Percentiles rank a stretch among this genome's conserved stretches.
These are phyloP conservation scores for Cephus runcator DNA, from an alignment of 2,888 invertebrate species.

Conservation along the genomic window DNA sequence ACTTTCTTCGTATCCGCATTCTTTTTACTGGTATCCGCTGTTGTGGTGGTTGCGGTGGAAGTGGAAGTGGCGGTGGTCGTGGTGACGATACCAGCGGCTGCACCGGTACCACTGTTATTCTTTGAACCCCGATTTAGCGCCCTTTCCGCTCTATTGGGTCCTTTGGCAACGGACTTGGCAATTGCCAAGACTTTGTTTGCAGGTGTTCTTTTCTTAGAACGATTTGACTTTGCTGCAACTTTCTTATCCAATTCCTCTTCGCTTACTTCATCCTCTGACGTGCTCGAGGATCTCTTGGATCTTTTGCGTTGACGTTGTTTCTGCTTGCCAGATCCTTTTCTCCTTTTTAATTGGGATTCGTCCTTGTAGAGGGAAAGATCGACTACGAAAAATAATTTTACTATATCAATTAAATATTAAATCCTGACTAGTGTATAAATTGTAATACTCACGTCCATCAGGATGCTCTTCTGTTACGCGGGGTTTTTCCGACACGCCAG, in stretches of 20 bases:
- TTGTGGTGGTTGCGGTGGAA: slow-evolving; percentile 23
- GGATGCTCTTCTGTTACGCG: slow-evolving; percentile 84
- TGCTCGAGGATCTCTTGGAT: slow-evolving; percentile 42
- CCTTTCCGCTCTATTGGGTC: slow-evolving; percentile 59
- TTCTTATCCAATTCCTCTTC: slow-evolving; percentile 50
- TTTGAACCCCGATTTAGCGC: slow-evolving; percentile 54
- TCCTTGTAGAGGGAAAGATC: slow-evolving; percentile 86
- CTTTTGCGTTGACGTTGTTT: slow-evolving; percentile 56
- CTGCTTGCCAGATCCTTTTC: slow-evolving; percentile 63
- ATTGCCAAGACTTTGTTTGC: slow-evolving; percentile 52
- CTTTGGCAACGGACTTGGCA: slow-evolving; percentile 56
- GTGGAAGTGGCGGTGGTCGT: slow-evolving; percentile 26
- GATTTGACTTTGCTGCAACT: slow-evolving; percentile 37
- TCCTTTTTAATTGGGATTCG: slow-evolving; percentile 82
- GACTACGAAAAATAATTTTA: slow-evolving; percentile 69
- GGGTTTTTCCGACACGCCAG: slow-evolving; percentile 73
- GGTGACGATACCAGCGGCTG: slow-evolving; percentile 26
- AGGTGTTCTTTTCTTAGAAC: slow-evolving; percentile 38
- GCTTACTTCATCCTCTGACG: slow-evolving; percentile 43
- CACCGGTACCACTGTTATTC: slow-evolving; percentile 4
- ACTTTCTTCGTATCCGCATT: slow-evolving; percentile 47
- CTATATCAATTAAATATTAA: neutral
- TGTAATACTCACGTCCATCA: slow-evolving; percentile 78
- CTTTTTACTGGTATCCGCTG: slow-evolving; percentile 42
- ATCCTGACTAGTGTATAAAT: slow-evolving; percentile 10